Conservation (phyloP, 2,888 invertebrate species). For the Protophormia terraenovae region DNA sequence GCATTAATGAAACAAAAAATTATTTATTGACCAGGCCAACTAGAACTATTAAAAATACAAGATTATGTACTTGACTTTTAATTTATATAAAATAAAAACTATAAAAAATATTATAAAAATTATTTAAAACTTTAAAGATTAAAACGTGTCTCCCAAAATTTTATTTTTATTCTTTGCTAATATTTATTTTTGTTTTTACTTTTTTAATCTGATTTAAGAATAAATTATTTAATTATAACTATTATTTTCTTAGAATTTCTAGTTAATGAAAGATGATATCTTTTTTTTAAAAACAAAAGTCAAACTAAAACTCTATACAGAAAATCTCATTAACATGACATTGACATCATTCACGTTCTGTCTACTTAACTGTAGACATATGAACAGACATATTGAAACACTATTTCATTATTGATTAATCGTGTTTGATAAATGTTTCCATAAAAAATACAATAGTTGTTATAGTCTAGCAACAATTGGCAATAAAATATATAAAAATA, state of each 20-base stretch:
- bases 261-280: background rate
- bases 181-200: background rate
- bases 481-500: background rate
- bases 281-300: background rate
- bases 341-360: conserved; percentile 52
- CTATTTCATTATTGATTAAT: conserved; percentile 20
- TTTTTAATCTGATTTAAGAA: background rate
- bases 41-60: background rate
- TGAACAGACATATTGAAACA: background rate
- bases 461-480: conserved; percentile 2
- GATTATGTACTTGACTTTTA: too few relatives aligned
- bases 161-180: too few relatives aligned
- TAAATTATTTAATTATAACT: background rate
- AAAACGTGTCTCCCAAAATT: too few relatives aligned
- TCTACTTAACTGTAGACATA: background rate
- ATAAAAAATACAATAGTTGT: background rate
- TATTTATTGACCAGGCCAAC: background rate
- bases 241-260: background rate
- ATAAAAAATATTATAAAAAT: too few relatives aligned
- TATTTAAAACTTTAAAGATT: too few relatives aligned
- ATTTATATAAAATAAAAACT: too few relatives aligned
- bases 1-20: background rate
- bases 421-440: conserved; percentile 11
- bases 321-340: conserved; percentile 36
- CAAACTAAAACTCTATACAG: background rate